phyloP scores from a whole-genome alignment of 1,140 invertebrate species.

The Nasonia vitripennis region DNA sequence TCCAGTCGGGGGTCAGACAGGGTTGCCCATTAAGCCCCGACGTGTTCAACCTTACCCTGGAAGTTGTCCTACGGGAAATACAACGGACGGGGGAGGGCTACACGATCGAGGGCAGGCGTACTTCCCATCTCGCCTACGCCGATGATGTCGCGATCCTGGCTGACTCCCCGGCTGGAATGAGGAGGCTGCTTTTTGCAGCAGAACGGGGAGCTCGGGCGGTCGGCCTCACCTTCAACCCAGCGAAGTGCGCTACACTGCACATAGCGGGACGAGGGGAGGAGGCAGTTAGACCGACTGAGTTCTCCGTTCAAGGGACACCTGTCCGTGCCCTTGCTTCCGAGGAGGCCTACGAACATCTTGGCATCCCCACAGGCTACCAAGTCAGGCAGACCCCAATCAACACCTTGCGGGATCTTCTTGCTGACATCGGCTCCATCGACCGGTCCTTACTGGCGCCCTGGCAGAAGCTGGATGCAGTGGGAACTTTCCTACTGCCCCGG shows the following conservation, averaged over 20 bases:
- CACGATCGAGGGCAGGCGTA: not conserved
- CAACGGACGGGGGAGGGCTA: not conserved
- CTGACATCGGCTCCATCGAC: slow-evolving; percentile 27
- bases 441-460: too few relatives aligned
- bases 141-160: not conserved
- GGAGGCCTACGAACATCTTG: slow-evolving; percentile 61
- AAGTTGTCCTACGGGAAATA: not conserved
- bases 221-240: slow-evolving; percentile 59
- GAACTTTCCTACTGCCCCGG: too few relatives aligned
- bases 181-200: slow-evolving; percentile 45
- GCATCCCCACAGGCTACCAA: slow-evolving; percentile 59
- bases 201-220: slow-evolving; percentile 22
- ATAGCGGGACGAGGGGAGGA: not conserved
- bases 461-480: too few relatives aligned
- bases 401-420: slow-evolving; percentile 42
- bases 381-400: slow-evolving; percentile 55
- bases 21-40: not conserved
- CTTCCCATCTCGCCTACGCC: not conserved
- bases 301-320: slow-evolving; percentile 35
- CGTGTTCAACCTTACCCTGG: not conserved
- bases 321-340: slow-evolving; percentile 48
- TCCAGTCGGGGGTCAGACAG: not conserved
- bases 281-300: slow-evolving; percentile 37
- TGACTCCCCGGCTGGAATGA: slow-evolving; percentile 41
- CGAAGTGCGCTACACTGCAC: slow-evolving; percentile 55